Evolutionary conservation across 30 jellyfish, hydroid and myxozoan genomes (phyloP).

Genomic region (Catostylus mosaicus): DNA sequence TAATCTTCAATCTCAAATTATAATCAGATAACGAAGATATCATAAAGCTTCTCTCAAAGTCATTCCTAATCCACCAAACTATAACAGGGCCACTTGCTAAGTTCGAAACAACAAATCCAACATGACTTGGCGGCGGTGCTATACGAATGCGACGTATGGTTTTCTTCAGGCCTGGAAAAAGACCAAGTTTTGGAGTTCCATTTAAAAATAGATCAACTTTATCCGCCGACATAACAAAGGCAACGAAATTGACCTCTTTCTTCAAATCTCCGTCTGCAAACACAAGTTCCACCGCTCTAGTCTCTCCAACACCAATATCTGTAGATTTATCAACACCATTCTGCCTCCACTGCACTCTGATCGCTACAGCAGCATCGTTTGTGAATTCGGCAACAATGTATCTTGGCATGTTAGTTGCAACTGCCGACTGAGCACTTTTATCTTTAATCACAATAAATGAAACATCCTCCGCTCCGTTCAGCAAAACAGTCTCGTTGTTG

Average conservation of each 20-base stretch:
- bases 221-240: not conserved
- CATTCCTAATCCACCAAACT: conserved; percentile 3
- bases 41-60: not conserved
- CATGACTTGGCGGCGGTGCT: not conserved
- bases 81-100: conserved; percentile 2
- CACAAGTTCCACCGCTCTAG: not conserved
- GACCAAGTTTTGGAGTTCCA: not conserved
- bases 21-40: not conserved
- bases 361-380: conserved; percentile 46
- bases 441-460: conserved; percentile 4
- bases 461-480: conserved; percentile 9
- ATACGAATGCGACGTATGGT: not conserved
- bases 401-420: conserved; percentile 25
- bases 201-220: not conserved
- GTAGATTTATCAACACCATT: conserved; percentile 9
- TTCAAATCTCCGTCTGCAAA: conserved; percentile 13
- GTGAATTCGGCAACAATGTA: conserved; percentile 24
- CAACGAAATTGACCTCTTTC: conserved; percentile 16
- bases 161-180: not conserved
- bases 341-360: conserved; percentile 15
- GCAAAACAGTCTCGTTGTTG: conserved; percentile 7
- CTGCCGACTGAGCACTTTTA: not conserved
- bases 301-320: conserved; percentile 24
- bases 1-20: no score
- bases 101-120: not conserved